Percentiles rank a stretch among this genome's conserved stretches.
phyloP scores from a whole-genome alignment of 2,113 vertebrate species.

The Dryoscopus gambensis region DNA sequence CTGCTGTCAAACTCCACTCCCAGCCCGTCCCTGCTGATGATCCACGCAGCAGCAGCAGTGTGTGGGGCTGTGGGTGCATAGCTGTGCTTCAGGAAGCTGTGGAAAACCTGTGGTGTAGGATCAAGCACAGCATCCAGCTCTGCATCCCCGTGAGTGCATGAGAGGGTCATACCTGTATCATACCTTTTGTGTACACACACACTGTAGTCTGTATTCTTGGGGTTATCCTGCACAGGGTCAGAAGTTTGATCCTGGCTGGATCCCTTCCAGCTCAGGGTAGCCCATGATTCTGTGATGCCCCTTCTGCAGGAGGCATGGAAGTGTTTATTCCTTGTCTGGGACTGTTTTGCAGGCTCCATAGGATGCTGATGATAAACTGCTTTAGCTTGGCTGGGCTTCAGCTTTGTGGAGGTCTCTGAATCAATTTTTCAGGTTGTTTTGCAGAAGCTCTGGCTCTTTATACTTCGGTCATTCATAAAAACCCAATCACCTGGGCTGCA shows the following conservation, averaged over 20 bases:
- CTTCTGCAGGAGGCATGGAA: not conserved
- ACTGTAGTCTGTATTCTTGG: accelerated
- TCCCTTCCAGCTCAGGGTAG: not conserved
- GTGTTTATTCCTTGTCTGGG: accelerated
- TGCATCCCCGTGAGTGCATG: not conserved
- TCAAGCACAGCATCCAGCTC: not conserved
- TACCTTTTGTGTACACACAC: too few relatives aligned
- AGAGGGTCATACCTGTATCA: accelerated
- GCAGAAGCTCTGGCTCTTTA: not conserved
- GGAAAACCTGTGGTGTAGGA: not conserved
- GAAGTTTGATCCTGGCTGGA: not conserved
- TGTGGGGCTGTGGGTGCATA: not conserved
- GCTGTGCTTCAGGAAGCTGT: not conserved
- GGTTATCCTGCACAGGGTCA: not conserved
- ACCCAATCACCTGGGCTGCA: not conserved
- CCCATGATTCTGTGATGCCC: not conserved
- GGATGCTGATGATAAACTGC: not conserved
- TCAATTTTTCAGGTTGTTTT: not conserved
- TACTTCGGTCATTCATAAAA: not conserved
- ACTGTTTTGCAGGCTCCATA: not conserved
- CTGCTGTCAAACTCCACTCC: accelerated
- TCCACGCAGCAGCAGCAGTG: accelerated
- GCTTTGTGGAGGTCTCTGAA: not conserved
- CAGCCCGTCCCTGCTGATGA: accelerated
- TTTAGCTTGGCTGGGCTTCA: not conserved